Conservation (phyloP, 2,888 invertebrate species). For the Drosophila borealis region DNA sequence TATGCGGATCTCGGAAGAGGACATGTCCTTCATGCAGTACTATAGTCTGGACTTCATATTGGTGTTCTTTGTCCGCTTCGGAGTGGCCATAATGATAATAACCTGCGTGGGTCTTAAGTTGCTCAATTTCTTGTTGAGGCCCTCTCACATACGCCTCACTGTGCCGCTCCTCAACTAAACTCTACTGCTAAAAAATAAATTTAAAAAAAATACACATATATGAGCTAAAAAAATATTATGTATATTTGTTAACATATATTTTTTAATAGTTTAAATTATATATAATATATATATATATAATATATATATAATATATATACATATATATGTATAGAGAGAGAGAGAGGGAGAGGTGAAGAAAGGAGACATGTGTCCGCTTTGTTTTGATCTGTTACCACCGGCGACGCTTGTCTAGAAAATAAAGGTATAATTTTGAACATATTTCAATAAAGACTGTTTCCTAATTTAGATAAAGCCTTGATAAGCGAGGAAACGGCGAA, state of each 20-base stretch:
- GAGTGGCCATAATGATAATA: slow-evolving; percentile 30
- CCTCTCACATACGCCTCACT: neutral
- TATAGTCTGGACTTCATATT: slow-evolving; percentile 66
- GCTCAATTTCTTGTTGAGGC: slow-evolving; percentile 41
- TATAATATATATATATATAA: no score
- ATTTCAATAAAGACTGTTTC: neutral
- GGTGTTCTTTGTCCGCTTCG: slow-evolving; percentile 46
- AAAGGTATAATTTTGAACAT: neutral
- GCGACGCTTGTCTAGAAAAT: neutral
- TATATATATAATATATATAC: no score
- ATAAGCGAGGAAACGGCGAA: neutral
- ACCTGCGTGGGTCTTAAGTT: slow-evolving; percentile 22
- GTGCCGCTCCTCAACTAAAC: slow-evolving; percentile 9
- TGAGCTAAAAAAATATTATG: no score
- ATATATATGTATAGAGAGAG: neutral
- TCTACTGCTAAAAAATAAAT: no score
- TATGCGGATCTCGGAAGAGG: slow-evolving; percentile 60
- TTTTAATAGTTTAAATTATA: no score
- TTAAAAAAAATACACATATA: no score
- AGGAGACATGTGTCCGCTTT: neutral
- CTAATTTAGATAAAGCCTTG: neutral
- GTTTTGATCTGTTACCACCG: slow-evolving; percentile 12
- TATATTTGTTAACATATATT: no score
- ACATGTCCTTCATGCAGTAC: slow-evolving; percentile 68
- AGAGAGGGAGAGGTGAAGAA: neutral